phyloP scores from a whole-genome alignment of 2,888 invertebrate genomes.

The Deilephila elpenor region DNA sequence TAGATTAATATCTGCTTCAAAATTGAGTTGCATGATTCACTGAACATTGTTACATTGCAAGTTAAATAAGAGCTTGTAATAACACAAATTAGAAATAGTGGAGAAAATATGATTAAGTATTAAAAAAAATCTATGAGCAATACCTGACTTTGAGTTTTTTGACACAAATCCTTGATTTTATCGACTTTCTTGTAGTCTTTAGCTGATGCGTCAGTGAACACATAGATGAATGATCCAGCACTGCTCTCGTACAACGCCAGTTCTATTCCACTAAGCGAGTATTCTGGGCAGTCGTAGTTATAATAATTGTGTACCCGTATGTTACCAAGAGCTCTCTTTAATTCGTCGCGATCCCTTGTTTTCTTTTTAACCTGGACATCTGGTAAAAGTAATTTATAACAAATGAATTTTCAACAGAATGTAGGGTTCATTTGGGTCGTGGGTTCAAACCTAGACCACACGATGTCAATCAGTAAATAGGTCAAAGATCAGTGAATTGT shows the following conservation, averaged over 20 bases:
- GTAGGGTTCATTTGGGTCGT: too few species aligned
- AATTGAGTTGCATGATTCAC: too few species aligned
- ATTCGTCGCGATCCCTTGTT: conserved; percentile 31
- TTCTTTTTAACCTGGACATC: conserved; percentile 33
- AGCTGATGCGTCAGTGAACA: conserved; percentile 47
- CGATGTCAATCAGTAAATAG: too few species aligned
- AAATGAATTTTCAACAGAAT: too few species aligned
- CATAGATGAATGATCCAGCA: conserved; percentile 41
- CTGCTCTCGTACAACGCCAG: conserved; percentile 37
- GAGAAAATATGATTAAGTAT: too few species aligned
- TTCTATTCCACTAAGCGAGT: conserved; percentile 38
- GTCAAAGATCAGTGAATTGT: too few species aligned
- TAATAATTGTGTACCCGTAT: conserved; percentile 21
- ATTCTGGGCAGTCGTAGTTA: conserved; percentile 38
- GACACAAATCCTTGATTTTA: conserved; percentile 40
- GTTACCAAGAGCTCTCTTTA: conserved; percentile 31
- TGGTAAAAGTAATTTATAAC: conserved; percentile 24
- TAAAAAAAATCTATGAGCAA: background rate
- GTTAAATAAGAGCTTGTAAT: too few species aligned
- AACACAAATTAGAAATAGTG: too few species aligned
- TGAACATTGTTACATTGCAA: too few species aligned
- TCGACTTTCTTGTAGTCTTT: conserved; percentile 38
- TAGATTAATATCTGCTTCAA: too few species aligned
- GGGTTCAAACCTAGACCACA: too few species aligned
- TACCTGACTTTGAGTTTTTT: conserved; percentile 43